Evolutionary conservation across 2,113 vertebrate species (phyloP).

Genomic region (Phylloscopus whistleri): DNA sequence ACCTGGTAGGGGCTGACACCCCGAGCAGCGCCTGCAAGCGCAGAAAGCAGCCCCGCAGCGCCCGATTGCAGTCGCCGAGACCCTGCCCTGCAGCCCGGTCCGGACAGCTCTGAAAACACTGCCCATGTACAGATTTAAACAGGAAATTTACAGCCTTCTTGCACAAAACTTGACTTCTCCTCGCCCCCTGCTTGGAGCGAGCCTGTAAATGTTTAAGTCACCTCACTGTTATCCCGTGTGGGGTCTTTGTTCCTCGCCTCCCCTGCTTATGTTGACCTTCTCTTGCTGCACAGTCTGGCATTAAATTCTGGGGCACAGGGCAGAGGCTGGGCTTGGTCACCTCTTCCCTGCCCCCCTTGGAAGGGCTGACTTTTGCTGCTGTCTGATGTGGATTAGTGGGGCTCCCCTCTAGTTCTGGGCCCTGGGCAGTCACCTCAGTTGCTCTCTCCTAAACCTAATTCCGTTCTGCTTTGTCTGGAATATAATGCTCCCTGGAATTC

Average conservation of each 20-base stretch:
- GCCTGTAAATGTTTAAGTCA: slow-evolving; percentile 43
- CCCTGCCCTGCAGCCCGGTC: neutral
- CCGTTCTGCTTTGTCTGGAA: slow-evolving; percentile 16
- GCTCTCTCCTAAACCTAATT: slow-evolving; percentile 43
- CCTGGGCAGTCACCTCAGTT: slow-evolving; percentile 26
- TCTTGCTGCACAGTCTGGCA: neutral
- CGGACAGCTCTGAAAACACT: neutral
- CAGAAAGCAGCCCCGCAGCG: neutral
- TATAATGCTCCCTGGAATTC: slow-evolving; percentile 39
- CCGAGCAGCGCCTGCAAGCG: neutral
- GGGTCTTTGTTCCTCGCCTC: slow-evolving; percentile 21
- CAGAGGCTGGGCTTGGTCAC: slow-evolving; percentile 19
- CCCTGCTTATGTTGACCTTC: neutral
- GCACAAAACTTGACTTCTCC: slow-evolving; percentile 35
- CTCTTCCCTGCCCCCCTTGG: neutral
- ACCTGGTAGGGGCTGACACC: neutral
- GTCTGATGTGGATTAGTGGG: slow-evolving; percentile 4
- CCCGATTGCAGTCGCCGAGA: neutral
- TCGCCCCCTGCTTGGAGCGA: neutral
- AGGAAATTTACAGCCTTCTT: slow-evolving; percentile 45
- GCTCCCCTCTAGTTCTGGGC: neutral
- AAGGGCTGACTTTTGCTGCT: slow-evolving; percentile 19
- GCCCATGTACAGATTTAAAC: neutral
- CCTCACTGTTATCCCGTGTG: slow-evolving; percentile 24
- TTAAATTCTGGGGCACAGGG: slow-evolving; percentile 27